Base-by-base conservation (phyloP, 2,113 vertebrate species). In the Centropristis striata region DNA sequence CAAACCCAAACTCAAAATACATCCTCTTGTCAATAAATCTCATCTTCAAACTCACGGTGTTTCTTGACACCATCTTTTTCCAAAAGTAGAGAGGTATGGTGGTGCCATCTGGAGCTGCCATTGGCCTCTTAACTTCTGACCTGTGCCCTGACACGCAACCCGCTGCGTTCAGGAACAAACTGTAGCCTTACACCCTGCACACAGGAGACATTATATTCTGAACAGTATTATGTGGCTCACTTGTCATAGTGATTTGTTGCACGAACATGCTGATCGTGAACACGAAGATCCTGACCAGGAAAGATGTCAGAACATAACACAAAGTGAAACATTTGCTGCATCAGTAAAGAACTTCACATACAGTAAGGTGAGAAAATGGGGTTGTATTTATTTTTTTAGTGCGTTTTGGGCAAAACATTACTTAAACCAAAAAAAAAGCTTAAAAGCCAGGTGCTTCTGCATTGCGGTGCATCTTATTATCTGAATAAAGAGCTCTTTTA, bases 71-170 rank as follows among this genome's bases (percentile, higher is more conserved):
- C 75, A 23, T 42, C 74, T 71, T 82, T 68, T 83, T 88, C 87
- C 79, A 76, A 81, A 91, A 88, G 69, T 81, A 75, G 78, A 80
- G 86, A 67, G 11, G 51, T 42, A 66, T n/a, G n/a, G n/a, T n/a
- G n/a, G n/a, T n/a, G n/a, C 75, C 84, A 83, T 86, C 72, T 89
- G 81, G 71, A 80, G 57, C 76, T 50, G 50, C 63, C 53, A 57
- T 64, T 65, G 68, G 57, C 70, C 76, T 18, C 58, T 49, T 59
- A 67, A 75, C 71, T 23, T 80, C 42, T 90, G 84, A 88, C 81
- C 82, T 46, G 51, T 67, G 28, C 46, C 42, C 75, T 75, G 78
- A 77, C 76, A 90, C 66, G 63, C 53, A 90, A 88, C 55, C 84
- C 69, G 66, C 50, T 49, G 54, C 49, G 39, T 72, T 81, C 60